These are phyloP conservation scores for Cryptoprocta ferox DNA, from an alignment of 2,797 vertebrate genomes.

Conservation along the genomic window DNA sequence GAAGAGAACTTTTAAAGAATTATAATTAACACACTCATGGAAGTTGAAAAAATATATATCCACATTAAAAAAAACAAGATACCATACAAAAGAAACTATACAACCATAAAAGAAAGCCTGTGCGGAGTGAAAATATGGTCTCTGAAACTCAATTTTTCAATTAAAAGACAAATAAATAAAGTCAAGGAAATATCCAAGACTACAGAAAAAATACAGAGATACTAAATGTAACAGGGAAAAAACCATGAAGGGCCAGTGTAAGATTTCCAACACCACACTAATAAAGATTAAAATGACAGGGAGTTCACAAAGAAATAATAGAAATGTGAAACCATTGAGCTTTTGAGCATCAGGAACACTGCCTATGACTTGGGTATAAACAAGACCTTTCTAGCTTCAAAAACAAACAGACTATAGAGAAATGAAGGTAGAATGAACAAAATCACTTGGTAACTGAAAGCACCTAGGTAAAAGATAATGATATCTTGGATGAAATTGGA, in stretches of 20 bases:
- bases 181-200: background rate
- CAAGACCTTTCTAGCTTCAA: background rate
- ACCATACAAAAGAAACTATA: background rate
- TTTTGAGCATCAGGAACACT: background rate
- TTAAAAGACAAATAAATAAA: background rate
- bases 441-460: background rate
- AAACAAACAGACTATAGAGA: background rate
- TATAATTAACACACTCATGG: background rate
- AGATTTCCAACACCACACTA: background rate
- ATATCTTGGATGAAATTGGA: background rate
- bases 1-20: background rate
- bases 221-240: background rate
- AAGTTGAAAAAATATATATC: background rate
- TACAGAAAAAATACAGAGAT: background rate
- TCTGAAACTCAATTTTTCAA: background rate
- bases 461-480: background rate
- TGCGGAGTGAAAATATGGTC: background rate
- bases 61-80: background rate
- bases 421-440: background rate
- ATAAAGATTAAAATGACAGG: background rate
- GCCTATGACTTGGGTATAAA: background rate
- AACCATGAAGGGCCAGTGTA: background rate
- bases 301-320: conserved; percentile 3
- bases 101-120: background rate
- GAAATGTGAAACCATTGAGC: background rate